Evolutionary conservation across 35 echinoderm and acorn worm genomes (phyloP), one percentile per base, ranked within the genome.

Genomic region (Apostichopus parvimensis): DNA sequence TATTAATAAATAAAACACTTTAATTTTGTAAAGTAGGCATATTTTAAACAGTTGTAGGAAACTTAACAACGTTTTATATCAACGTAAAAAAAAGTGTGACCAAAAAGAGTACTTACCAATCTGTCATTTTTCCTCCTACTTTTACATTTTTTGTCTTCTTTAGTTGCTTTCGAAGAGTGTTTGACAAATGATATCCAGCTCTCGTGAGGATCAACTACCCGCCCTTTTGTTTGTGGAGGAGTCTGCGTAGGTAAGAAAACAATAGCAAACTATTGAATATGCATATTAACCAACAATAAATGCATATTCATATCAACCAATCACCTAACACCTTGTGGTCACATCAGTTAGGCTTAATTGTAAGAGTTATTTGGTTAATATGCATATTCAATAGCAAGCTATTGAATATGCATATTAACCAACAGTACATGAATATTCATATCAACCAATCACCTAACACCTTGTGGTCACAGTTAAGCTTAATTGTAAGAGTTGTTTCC

Each of bases 181-280:
- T 87, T 82, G 14, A 97, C 95, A 76, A 97, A 97, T 34, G 93
- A 94, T 34, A 97, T 79, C 95, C 95, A 97, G 73, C 95, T 97
- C 56, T 86, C 91, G 20, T 91, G 91, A n/a, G 95, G 95, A 70
- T 97, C 95, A 5, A 97, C 92, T 59, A 80, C 77, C 9, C 77
- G 77, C 66, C 78, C 79, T 61, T 24, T 92, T 8, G 54, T 13
- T 13, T 87, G 11, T 18, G 64, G 59, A 9, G 21, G 85, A 87
- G 17, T 57, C 85, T 87, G 85, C 57, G 59, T 58, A 87, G 59
- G 64, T n/a, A 17, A 7, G 22, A 79, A 79, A 79, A 79, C 10
- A 53, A 0, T 53, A 79, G 13, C 12, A 22, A 79, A 79, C 21
- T 11, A 53, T 12, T 28, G 78, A 79, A 79, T 24, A 79, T 24